Evolutionary conservation across 2,797 vertebrate species (phyloP).

Genomic region (Sebastes reedi): DNA sequence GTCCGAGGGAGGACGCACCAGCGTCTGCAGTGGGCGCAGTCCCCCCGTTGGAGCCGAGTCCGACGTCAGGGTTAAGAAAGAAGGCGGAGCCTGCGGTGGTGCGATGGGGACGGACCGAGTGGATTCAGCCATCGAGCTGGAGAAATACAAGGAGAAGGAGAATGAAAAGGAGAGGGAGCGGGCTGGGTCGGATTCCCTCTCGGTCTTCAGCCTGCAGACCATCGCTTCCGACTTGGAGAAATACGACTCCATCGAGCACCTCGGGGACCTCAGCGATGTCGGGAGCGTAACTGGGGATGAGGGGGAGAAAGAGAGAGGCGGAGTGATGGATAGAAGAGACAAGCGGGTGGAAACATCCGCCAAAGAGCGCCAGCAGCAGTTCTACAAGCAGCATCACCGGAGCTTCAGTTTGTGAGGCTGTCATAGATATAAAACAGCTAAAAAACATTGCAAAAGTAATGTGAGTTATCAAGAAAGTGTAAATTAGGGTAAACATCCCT

Average conservation of each 20-base stretch:
- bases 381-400: conserved; percentile 82
- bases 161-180: conserved; percentile 67
- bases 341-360: conserved; percentile 43
- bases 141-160: conserved; percentile 75
- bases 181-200: conserved; percentile 86
- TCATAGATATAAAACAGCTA: neutral
- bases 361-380: conserved; percentile 75
- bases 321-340: conserved; percentile 39
- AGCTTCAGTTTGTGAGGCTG: conserved; percentile 83
- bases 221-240: conserved; percentile 94
- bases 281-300: conserved; percentile 75
- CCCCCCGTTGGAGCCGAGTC: conserved; percentile 89
- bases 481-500: conserved; percentile 2
- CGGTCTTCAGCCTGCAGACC: conserved; percentile 91
- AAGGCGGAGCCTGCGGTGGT: conserved; percentile 60
- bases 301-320: conserved; percentile 55
- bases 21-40: conserved; percentile 77
- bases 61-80: conserved; percentile 48
- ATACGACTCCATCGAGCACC: conserved; percentile 92
- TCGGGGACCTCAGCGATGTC: conserved; percentile 87
- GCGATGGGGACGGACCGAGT: conserved; percentile 42
- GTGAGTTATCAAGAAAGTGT: neutral
- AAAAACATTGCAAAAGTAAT: neutral
- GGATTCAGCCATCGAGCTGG: conserved; percentile 74
- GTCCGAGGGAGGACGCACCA: conserved; percentile 46